These are phyloP conservation scores for Leptinotarsa peninsularis DNA, from an alignment of 2,888 invertebrate species.

Conservation along the genomic window DNA sequence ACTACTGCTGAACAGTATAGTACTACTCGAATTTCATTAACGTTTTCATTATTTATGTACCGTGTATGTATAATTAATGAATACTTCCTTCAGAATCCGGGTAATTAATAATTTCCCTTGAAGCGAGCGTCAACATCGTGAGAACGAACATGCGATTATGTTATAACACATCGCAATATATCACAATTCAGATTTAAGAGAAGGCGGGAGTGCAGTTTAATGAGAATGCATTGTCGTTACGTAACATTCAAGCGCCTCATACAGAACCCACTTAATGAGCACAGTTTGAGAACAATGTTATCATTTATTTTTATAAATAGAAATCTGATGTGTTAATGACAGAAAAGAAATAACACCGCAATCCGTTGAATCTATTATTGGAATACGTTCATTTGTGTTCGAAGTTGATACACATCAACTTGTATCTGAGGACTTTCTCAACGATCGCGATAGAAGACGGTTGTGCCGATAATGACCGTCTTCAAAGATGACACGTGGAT, in stretches of 20 bases:
- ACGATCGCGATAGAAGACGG: too few species aligned
- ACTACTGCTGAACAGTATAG: too few species aligned
- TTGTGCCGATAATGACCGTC: too few species aligned
- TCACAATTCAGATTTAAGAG: background rate
- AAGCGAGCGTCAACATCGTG: background rate
- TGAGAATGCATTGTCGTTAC: conserved; percentile 1
- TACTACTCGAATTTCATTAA: background rate
- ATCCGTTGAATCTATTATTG: too few species aligned
- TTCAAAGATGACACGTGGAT: too few species aligned
- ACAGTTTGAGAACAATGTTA: background rate
- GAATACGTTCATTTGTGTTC: too few species aligned
- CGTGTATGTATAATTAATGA: background rate
- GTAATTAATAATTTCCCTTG: conserved; percentile 2
- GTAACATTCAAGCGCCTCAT: background rate
- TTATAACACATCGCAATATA: background rate
- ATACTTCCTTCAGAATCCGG: background rate
- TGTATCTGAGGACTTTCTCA: too few species aligned
- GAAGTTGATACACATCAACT: too few species aligned
- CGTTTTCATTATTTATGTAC: background rate
- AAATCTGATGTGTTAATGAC: too few species aligned
- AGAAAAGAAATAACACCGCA: too few species aligned
- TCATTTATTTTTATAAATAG: too few species aligned
- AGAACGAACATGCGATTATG: background rate
- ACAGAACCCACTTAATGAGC: background rate
- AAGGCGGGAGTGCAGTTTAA: background rate